phyloP scores from a whole-genome alignment of 2,113 vertebrate genomes.

The Ursus arctos region DNA sequence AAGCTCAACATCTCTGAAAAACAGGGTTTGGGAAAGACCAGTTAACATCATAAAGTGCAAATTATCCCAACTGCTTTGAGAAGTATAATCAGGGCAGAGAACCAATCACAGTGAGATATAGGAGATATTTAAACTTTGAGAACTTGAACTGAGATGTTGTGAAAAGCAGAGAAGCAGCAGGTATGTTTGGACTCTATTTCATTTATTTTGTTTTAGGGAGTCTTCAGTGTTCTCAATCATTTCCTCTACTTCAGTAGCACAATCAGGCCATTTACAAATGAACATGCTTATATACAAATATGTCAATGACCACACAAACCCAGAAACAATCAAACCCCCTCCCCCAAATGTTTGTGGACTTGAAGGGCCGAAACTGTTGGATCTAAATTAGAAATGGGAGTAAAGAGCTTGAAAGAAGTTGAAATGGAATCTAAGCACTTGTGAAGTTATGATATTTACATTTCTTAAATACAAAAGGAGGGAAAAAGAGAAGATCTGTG shows the following conservation, averaged over 20 bases:
- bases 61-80: not conserved
- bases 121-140: not conserved
- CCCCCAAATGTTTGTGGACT: not conserved
- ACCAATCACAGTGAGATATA: not conserved
- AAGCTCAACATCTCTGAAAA: not conserved
- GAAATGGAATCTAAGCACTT: not conserved
- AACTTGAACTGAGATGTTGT: not conserved
- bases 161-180: constrained; percentile 4
- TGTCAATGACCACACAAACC: not conserved
- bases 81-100: not conserved
- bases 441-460: not conserved
- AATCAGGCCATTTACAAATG: not conserved
- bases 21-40: not conserved
- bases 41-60: not conserved
- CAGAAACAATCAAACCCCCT: not conserved
- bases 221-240: constrained; percentile 13
- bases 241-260: not conserved
- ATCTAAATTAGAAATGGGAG: not conserved
- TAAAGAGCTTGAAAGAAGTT: not conserved
- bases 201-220: not conserved
- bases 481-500: not conserved
- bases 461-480: not conserved
- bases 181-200: not conserved
- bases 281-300: not conserved
- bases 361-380: not conserved